Base-by-base conservation (phyloP, 2,113 vertebrate species). In the Candoia aspera region DNA sequence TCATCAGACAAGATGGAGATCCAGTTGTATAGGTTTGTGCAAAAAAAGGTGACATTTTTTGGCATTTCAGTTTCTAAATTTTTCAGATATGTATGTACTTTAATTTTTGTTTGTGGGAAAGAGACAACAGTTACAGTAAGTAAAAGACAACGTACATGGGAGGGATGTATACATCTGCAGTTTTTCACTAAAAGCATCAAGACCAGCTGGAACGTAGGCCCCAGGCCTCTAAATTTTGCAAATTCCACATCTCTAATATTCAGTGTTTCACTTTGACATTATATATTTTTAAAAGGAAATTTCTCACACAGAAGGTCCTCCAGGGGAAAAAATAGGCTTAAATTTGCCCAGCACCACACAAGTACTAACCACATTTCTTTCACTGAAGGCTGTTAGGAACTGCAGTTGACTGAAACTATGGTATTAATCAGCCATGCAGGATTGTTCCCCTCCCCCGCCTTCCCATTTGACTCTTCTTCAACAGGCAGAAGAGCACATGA, bases 281-380 rank as follows among this genome's bases (percentile, higher is more conserved):
- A 64, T 1, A 37, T 86, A 64, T 86, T 33, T 86, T 91, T 37
- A 86, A 64, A 91, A 64, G 19, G 84, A 55, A 86, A 91, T 95
- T 91, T 94, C 94, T 95, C 93, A 90, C 84, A 94, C 91, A 96
- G 91, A 96, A 95, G 90, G 62, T 95, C 84, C 85, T 95, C 95
- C 89, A 93, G 93, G 95, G 93, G 58, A 24, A 88, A 95, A 86
- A 86, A 37, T 33, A 91, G 58, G 46, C n/a, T 86, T 55, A 86
- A 54, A 64, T 86, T 91, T 53, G 62, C 84, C 73, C 37, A 91
- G 58, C 46, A 37, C 29, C 13, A 19, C 6, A 17, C 60, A 42
- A 57, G 2, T 87, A 68, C 23, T 46, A 58, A 59, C 24, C 15
- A 55, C 24, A 57, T 58, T 58, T 13, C 33, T 83, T 90, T 90